phyloP scores from a whole-genome alignment of 2,888 invertebrate genomes.

The Eudemis profundana region DNA sequence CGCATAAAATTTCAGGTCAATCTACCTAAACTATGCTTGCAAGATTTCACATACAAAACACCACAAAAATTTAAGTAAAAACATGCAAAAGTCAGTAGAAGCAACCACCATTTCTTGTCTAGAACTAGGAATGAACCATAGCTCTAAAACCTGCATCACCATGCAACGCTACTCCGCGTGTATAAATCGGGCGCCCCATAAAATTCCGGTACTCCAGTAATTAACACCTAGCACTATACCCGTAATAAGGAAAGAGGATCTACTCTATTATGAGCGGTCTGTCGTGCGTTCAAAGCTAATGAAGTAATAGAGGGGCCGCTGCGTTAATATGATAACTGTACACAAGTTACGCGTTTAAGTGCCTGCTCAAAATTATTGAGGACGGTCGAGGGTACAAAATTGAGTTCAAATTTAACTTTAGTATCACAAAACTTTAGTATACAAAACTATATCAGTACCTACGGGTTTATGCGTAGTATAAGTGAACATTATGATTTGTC shows the following conservation, averaged over 20 bases:
- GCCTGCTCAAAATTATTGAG: conserved; percentile 9
- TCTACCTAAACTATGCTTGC: too few relatives aligned
- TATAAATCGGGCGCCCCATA: conserved; percentile 56
- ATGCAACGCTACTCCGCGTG: conserved; percentile 18
- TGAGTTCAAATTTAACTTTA: conserved; percentile 16
- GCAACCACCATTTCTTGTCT: neutral
- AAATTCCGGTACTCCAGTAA: conserved; percentile 62
- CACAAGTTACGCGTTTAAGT: conserved; percentile 34
- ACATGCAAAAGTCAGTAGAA: neutral
- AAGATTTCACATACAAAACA: too few relatives aligned
- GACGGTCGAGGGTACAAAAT: conserved; percentile 11
- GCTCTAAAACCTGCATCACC: conserved; percentile 17
- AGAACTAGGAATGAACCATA: neutral
- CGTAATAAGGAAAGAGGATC: conserved; percentile 62
- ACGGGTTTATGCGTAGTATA: neutral
- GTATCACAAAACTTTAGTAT: neutral
- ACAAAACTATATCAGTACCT: neutral
- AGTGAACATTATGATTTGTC: neutral
- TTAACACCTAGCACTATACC: conserved; percentile 62
- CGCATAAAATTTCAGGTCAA: too few relatives aligned
- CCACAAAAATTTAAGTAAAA: too few relatives aligned
- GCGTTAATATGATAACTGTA: conserved; percentile 31
- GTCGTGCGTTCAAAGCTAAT: conserved; percentile 50
- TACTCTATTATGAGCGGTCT: conserved; percentile 58
- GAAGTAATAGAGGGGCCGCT: conserved; percentile 52